Conservation (phyloP, 2,888 invertebrate species). For the Himalopsyche tibetana region DNA sequence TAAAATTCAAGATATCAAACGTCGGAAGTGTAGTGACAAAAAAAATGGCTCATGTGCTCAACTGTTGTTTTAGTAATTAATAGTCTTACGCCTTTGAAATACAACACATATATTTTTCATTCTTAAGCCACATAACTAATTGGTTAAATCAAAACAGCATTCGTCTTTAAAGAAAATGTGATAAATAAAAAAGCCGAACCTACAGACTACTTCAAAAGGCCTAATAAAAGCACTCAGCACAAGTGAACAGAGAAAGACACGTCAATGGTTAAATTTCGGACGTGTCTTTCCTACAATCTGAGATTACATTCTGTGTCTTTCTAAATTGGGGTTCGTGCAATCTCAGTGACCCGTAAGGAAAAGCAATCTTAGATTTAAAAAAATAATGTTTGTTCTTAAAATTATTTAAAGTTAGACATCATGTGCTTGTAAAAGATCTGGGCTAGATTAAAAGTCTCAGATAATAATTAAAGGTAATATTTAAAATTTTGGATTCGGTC, state of each 20-base stretch:
- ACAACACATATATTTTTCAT: no score
- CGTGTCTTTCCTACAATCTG: constrained; percentile 34
- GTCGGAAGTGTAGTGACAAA: no score
- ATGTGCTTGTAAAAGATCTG: no score
- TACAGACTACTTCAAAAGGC: constrained; percentile 29
- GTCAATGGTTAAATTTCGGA: constrained; percentile 43
- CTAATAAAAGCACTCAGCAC: constrained; percentile 43
- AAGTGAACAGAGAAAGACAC: constrained; percentile 41
- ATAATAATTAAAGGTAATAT: no score
- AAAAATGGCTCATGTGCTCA: no score
- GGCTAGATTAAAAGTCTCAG: no score
- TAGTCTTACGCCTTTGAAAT: no score
- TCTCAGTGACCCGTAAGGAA: constrained; percentile 14
- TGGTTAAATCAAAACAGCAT: background rate
- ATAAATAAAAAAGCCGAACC: constrained; percentile 9
- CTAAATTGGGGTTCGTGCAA: constrained; percentile 42
- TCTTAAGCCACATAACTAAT: background rate
- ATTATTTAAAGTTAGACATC: background rate
- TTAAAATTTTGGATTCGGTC: no score
- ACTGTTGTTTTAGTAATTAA: no score
- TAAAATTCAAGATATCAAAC: no score
- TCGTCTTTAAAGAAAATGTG: background rate
- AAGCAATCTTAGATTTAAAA: background rate
- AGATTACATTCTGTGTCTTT: constrained; percentile 43
- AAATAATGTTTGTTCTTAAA: background rate